A percentile compares a stretch with the other conserved stretches of the same genome.
These are phyloP conservation scores for Poicephalus meyeri DNA, from an alignment of 2,113 vertebrate genomes.

Conservation along the genomic window DNA sequence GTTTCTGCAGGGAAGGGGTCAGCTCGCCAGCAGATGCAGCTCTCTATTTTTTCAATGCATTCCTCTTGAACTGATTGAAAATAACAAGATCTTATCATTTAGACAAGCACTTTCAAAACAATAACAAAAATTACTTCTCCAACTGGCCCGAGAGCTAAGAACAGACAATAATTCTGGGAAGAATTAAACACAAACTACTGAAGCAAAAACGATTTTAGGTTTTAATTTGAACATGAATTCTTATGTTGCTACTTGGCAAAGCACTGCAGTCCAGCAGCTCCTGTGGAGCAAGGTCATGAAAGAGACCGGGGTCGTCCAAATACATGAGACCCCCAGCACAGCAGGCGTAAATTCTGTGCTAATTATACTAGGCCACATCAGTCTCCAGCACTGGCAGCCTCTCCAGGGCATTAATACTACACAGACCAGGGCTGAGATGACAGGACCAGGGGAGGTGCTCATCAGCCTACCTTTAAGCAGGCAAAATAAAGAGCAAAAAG, in stretches of 20 bases:
- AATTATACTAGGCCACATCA: not conserved
- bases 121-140: not conserved
- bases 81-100: not conserved
- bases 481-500: not conserved
- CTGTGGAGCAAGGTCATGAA: not conserved
- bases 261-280: not conserved
- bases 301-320: not conserved
- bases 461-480: not conserved
- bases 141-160: not conserved
- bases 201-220: not conserved
- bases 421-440: not conserved
- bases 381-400: not conserved
- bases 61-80: constrained; percentile 1
- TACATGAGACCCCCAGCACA: not conserved
- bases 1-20: not conserved
- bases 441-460: not conserved
- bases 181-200: not conserved
- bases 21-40: not conserved
- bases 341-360: not conserved
- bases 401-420: not conserved
- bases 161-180: not conserved
- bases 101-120: not conserved
- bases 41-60: not conserved
- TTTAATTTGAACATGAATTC: not conserved
- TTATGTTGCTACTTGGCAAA: not conserved